Percentiles rank a stretch among this genome's conserved stretches.
phyloP scores from a whole-genome alignment of 2,888 invertebrate genomes.

The Euclidia mi region DNA sequence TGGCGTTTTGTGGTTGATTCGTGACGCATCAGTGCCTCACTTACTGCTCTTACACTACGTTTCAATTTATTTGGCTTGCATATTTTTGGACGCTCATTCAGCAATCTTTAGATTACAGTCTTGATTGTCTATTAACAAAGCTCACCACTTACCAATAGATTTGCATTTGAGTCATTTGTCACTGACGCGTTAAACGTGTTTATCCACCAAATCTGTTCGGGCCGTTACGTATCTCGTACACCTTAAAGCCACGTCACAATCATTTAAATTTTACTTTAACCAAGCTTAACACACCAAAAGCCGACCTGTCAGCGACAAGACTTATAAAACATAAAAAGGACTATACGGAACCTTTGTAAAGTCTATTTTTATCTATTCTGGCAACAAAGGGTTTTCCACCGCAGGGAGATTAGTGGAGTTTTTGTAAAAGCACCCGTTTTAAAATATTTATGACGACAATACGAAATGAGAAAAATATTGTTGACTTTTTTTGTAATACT shows the following conservation, averaged over 20 bases:
- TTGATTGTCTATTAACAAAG: too few relatives aligned
- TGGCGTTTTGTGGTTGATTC: too few relatives aligned
- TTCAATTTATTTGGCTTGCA: too few relatives aligned
- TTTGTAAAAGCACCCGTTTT: conserved; percentile 53
- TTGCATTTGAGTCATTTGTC: too few relatives aligned
- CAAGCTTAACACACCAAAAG: conserved; percentile 6
- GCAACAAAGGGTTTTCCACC: conserved; percentile 50
- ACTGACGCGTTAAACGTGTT: too few relatives aligned
- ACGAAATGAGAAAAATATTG: conserved; percentile 48
- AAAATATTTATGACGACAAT: conserved; percentile 25
- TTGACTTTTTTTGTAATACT: conserved; percentile 30
- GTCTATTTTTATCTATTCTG: conserved; percentile 42
- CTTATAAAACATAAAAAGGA: conserved; percentile 4
- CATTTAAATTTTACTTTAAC: conserved; percentile 5
- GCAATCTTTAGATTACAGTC: too few relatives aligned
- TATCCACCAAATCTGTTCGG: too few relatives aligned
- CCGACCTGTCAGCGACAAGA: conserved; percentile 5
- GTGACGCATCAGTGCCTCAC: too few relatives aligned
- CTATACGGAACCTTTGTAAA: conserved; percentile 47
- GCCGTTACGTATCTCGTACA: too few relatives aligned
- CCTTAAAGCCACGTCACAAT: background rate
- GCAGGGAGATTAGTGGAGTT: conserved; percentile 44
- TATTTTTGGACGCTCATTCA: too few relatives aligned
- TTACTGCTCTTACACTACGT: too few relatives aligned
- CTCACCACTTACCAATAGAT: too few relatives aligned